A percentile compares a stretch with the other conserved stretches of the same genome.
These are phyloP conservation scores for Cinclus mexicanus DNA, from an alignment of 2,113 vertebrate species.

Conservation along the genomic window DNA sequence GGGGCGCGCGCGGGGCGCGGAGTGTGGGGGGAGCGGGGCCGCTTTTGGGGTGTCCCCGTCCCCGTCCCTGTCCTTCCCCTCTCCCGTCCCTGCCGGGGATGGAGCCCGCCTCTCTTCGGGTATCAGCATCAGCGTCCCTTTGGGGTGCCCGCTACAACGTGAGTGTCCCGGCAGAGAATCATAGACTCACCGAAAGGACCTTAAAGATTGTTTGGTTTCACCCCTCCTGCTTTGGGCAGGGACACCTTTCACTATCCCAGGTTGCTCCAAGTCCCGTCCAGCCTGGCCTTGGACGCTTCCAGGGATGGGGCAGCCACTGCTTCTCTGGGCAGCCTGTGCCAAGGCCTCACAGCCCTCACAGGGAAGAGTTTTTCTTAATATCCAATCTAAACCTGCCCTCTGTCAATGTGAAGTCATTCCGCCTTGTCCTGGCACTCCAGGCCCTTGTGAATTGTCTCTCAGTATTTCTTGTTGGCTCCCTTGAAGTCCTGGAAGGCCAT, in stretches of 20 bases:
- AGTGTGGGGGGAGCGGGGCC: not conserved
- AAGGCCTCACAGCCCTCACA: not conserved
- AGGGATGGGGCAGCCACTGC: not conserved
- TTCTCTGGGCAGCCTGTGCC: not conserved
- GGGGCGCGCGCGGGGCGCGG: not conserved
- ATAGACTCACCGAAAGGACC: fast-evolving
- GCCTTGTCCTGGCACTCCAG: not conserved
- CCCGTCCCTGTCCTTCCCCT: no score
- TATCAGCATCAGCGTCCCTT: not conserved
- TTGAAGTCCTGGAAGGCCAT: not conserved
- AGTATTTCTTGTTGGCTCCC: not conserved
- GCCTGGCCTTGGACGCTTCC: not conserved
- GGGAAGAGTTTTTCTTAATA: not conserved
- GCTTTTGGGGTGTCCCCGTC: not conserved
- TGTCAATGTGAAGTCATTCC: not conserved
- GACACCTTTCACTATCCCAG: not conserved
- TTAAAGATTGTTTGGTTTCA: not conserved
- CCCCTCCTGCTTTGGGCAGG: not conserved
- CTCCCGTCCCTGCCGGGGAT: no score
- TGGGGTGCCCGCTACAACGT: fast-evolving
- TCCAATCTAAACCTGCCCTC: not conserved
- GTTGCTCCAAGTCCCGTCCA: not conserved
- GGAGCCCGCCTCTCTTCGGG: no score
- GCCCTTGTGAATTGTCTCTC: not conserved
- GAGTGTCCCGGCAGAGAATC: not conserved